These are phyloP conservation scores for Mactra quadrangularis DNA, from an alignment of 1,140 invertebrate species.

Conservation along the genomic window DNA sequence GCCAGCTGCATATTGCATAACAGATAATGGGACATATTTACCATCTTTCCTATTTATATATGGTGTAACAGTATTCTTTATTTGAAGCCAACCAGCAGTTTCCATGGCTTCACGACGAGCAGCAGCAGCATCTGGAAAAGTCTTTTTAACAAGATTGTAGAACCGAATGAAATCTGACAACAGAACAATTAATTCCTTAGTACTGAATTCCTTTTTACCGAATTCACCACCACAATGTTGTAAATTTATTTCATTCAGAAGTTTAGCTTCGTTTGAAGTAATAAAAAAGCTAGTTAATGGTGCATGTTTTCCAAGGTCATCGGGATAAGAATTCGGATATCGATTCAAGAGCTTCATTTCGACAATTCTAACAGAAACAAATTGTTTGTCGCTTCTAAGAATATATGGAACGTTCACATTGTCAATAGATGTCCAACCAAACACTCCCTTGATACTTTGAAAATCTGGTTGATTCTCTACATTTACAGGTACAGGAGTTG, in stretches of 20 bases:
- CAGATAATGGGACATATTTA: conserved; percentile 95
- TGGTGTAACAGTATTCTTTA: conserved; percentile 96
- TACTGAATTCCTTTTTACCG: conserved; percentile 94
- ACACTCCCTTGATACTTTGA: conserved; percentile 88
- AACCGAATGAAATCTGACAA: conserved; percentile 94
- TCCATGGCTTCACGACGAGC: conserved; percentile 38
- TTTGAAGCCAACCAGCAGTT: conserved; percentile 91
- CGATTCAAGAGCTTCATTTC: conserved; percentile 86
- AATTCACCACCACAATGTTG: conserved; percentile 96
- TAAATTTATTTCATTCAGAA: conserved; percentile 96
- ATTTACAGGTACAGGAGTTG: not conserved
- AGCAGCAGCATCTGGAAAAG: conserved; percentile 89
- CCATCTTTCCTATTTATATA: conserved; percentile 89
- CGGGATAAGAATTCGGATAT: conserved; percentile 86
- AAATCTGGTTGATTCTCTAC: conserved; percentile 60
- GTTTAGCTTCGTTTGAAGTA: conserved; percentile 93
- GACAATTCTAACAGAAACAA: conserved; percentile 95
- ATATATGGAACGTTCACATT: conserved; percentile 95
- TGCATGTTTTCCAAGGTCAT: conserved; percentile 79
- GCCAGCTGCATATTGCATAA: conserved; percentile 81
- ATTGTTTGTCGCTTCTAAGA: conserved; percentile 91
- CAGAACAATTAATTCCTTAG: conserved; percentile 94
- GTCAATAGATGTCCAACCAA: conserved; percentile 94
- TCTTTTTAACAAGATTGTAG: conserved; percentile 87
- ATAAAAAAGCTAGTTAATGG: conserved; percentile 94